Conservation (phyloP, 2,113 vertebrate species). For the Gorsachius goisagi region DNA sequence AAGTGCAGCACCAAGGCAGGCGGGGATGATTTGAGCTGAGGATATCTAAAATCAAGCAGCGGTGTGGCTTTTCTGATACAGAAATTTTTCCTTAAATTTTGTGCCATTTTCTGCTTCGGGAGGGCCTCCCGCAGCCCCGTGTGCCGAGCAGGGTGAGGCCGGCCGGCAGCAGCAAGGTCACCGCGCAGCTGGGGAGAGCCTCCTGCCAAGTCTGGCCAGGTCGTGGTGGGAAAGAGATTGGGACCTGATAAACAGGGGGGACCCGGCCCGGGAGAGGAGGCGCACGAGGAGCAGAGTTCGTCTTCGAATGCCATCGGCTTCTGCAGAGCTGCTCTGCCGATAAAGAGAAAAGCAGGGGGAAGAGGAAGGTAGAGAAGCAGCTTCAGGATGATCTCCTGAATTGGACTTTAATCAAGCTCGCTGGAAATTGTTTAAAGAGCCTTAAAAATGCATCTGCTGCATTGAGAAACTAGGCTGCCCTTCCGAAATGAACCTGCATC, state of each 20-base stretch:
- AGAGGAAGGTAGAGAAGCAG: neutral
- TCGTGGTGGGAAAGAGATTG: neutral
- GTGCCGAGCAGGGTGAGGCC: neutral
- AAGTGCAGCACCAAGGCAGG: fast-evolving
- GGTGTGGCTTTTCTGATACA: neutral
- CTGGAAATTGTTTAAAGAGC: neutral
- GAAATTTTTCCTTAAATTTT: neutral
- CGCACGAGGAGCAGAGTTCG: neutral
- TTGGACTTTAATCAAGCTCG: neutral
- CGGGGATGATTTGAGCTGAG: neutral
- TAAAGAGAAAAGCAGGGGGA: neutral
- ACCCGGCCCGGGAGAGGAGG: neutral
- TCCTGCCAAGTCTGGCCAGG: conserved; percentile 34
- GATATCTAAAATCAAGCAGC: neutral
- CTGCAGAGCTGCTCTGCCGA: neutral
- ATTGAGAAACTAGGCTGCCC: neutral
- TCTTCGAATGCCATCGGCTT: fast-evolving
- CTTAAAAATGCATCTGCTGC: neutral
- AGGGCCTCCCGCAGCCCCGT: neutral
- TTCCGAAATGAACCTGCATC: neutral
- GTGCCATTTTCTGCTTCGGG: neutral
- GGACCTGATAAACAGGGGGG: neutral
- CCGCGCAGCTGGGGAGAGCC: neutral
- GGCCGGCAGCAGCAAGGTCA: conserved; percentile 33
- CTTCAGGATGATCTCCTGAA: neutral